Percentiles rank a stretch among this genome's conserved stretches.
phyloP scores from a whole-genome alignment of 2,797 vertebrate species.

The Cuculus canorus region DNA sequence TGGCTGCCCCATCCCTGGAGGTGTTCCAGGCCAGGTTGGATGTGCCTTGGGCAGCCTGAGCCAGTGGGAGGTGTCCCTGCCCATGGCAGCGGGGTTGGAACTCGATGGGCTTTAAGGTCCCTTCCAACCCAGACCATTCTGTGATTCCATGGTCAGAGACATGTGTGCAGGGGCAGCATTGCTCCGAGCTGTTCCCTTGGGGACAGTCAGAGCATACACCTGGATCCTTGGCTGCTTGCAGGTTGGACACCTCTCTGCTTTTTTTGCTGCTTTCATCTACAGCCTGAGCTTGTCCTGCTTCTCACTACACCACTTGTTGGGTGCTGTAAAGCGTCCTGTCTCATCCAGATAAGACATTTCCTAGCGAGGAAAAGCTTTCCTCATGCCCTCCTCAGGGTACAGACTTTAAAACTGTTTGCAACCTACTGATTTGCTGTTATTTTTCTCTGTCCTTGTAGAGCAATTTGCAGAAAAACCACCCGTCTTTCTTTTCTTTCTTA shows the following conservation, averaged over 20 bases:
- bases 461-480: background rate
- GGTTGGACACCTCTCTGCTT: background rate
- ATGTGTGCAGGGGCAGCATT: background rate
- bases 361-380: background rate
- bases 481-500: background rate
- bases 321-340: background rate
- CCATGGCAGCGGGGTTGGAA: too few relatives aligned
- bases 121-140: too few relatives aligned
- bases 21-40: too few relatives aligned
- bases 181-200: background rate
- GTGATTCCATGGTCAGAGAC: too few relatives aligned
- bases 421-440: background rate
- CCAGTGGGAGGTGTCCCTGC: too few relatives aligned
- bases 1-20: too few relatives aligned
- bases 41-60: too few relatives aligned
- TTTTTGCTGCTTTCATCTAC: background rate
- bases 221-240: background rate
- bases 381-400: background rate
- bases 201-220: too few relatives aligned
- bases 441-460: background rate
- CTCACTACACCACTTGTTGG: fast-evolving
- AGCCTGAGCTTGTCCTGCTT: fast-evolving
- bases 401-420: background rate
- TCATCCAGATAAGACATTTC: background rate
- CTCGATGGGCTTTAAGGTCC: too few relatives aligned